A percentile compares a stretch with the other conserved stretches of the same genome.
phyloP scores from a whole-genome alignment of 2,888 invertebrate species.

The Agapetus fuscipes region DNA sequence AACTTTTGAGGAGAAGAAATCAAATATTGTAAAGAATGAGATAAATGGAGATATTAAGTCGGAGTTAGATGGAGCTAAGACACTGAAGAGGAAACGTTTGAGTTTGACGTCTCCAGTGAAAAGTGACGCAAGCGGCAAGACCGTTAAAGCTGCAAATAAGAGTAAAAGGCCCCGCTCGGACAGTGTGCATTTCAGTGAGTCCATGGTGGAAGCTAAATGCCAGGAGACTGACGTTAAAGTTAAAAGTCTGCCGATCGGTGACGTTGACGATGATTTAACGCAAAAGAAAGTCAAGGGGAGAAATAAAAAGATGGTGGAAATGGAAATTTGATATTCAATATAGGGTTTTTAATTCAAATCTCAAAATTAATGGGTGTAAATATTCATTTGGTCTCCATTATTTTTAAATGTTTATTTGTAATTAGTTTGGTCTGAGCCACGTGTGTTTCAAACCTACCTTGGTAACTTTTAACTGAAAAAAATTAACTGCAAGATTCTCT shows the following conservation, averaged over 20 bases:
- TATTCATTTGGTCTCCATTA: no score
- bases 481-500: no score
- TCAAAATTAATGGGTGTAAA: no score
- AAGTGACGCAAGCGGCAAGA: no score
- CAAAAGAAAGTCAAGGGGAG: slow-evolving; percentile 1
- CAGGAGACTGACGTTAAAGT: slow-evolving; percentile 2
- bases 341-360: no score
- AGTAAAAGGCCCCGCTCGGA: slow-evolving; percentile 13
- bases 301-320: background rate
- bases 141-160: slow-evolving; percentile 1
- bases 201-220: slow-evolving; percentile 9
- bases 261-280: background rate
- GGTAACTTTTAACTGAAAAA: no score
- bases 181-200: slow-evolving; percentile 18
- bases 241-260: background rate
- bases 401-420: no score
- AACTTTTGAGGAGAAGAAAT: no score
- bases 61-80: slow-evolving; percentile 2
- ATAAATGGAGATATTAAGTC: background rate
- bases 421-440: no score
- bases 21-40: no score
- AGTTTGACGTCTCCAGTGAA: slow-evolving; percentile 1
- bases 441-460: no score
- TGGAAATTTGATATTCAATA: background rate
- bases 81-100: slow-evolving; percentile 14